Percentiles rank a stretch among this genome's conserved stretches.
Evolutionary conservation across 2,888 invertebrate genomes (phyloP).

Genomic region (Pterostichus niger): DNA sequence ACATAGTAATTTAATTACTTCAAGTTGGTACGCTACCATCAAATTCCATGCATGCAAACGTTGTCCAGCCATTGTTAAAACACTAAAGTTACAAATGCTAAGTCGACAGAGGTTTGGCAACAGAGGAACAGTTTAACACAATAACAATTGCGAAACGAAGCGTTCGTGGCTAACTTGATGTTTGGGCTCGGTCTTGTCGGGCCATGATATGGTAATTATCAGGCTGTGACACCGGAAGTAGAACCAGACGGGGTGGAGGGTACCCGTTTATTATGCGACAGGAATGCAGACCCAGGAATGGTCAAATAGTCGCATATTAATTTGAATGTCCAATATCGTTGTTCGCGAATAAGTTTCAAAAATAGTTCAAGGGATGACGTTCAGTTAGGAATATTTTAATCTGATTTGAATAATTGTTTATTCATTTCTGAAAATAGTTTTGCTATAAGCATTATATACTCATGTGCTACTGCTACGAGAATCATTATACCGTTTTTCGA

Average conservation of each 20-base stretch:
- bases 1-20: constrained; percentile 52
- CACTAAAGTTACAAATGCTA: constrained; percentile 18
- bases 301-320: constrained; percentile 47
- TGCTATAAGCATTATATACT: constrained; percentile 7
- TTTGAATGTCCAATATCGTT: constrained; percentile 29
- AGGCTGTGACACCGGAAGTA: constrained; percentile 22
- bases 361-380: constrained; percentile 21
- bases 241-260: background rate
- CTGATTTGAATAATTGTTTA: constrained; percentile 50
- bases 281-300: constrained; percentile 60
- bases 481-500: too few species aligned
- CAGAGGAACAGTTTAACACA: constrained; percentile 32
- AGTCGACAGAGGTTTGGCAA: constrained; percentile 18
- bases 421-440: constrained; percentile 35
- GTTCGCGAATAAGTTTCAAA: constrained; percentile 50
- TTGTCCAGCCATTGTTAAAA: constrained; percentile 55
- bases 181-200: constrained; percentile 38
- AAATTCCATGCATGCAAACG: constrained; percentile 53
- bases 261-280: constrained; percentile 54
- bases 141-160: constrained; percentile 52
- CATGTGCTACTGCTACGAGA: background rate
- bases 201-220: constrained; percentile 65
- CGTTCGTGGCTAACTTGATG: constrained; percentile 50
- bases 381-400: constrained; percentile 39
- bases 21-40: constrained; percentile 20